These are phyloP conservation scores for Lerema accius DNA, from an alignment of 1,140 invertebrate species.

Conservation along the genomic window DNA sequence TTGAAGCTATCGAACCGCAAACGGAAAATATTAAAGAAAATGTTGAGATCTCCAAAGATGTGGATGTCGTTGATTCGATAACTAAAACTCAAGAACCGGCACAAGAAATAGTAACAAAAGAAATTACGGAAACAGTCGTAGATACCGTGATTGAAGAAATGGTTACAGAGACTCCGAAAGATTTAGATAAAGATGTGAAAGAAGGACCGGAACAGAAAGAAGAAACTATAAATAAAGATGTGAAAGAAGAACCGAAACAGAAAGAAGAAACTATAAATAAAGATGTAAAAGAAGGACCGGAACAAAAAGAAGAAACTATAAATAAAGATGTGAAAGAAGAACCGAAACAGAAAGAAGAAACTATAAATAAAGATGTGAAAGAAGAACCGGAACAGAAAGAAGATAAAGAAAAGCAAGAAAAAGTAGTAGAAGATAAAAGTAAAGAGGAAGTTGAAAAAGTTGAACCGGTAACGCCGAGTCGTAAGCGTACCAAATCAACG, in stretches of 20 bases:
- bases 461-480: slow-evolving; percentile 39
- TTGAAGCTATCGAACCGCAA: slow-evolving; percentile 30
- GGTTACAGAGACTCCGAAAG: too few relatives aligned
- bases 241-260: slow-evolving; percentile 32
- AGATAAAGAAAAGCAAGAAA: slow-evolving; percentile 7
- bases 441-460: slow-evolving; percentile 13
- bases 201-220: slow-evolving; percentile 30
- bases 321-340: slow-evolving; percentile 17
- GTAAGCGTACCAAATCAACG: slow-evolving; percentile 55
- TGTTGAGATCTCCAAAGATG: neutral
- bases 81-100: neutral
- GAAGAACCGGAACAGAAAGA: slow-evolving; percentile 31
- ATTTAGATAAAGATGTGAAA: slow-evolving; percentile 5
- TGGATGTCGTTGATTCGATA: slow-evolving; percentile 28
- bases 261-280: neutral
- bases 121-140: slow-evolving; percentile 16
- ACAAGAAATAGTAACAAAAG: slow-evolving; percentile 1
- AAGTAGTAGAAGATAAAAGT: slow-evolving; percentile 23
- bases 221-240: neutral
- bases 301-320: slow-evolving; percentile 13
- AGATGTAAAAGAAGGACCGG: slow-evolving; percentile 26
- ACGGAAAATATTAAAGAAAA: slow-evolving; percentile 15
- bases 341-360: slow-evolving; percentile 29
- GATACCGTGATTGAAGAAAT: slow-evolving; percentile 1
- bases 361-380: slow-evolving; percentile 4